These are phyloP conservation scores for Toxotes lorentzi DNA, from an alignment of 2,797 vertebrate genomes.

Conservation along the genomic window DNA sequence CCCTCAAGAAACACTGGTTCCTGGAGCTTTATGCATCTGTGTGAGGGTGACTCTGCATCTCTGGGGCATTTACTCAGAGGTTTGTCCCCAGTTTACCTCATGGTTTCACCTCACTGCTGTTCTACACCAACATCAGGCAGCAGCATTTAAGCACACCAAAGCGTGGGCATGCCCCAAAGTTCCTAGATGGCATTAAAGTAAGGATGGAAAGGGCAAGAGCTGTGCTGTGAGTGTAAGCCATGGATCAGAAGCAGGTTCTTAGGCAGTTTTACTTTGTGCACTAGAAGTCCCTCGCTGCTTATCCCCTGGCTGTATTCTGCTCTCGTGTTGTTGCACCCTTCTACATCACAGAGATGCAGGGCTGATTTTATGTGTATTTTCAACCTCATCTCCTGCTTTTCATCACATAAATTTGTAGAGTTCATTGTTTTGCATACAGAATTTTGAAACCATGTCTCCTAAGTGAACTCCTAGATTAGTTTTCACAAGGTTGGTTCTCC, in stretches of 20 bases:
- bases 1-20: constrained; percentile 29
- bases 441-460: background rate
- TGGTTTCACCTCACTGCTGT: constrained; percentile 33
- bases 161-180: background rate
- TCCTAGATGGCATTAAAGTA: constrained; percentile 2
- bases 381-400: constrained; percentile 24
- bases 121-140: constrained; percentile 3
- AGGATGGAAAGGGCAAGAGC: background rate
- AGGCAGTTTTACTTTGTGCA: constrained; percentile 46
- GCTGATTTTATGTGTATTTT: constrained; percentile 24
- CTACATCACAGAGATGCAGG: constrained; percentile 43
- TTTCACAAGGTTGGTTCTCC: constrained; percentile 12
- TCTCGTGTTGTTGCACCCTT: constrained; percentile 9
- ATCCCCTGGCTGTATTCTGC: constrained; percentile 50
- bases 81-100: constrained; percentile 38
- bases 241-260: constrained; percentile 37
- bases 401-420: constrained; percentile 1
- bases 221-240: constrained; percentile 24
- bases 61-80: constrained; percentile 46
- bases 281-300: constrained; percentile 15
- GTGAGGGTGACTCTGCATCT: constrained; percentile 49
- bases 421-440: constrained; percentile 34
- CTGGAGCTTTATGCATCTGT: constrained; percentile 18
- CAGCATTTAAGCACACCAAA: background rate
- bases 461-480: constrained; percentile 15